Percentiles rank a stretch among this genome's conserved stretches.
These are phyloP conservation scores for Mustelus asterias DNA, from an alignment of 2,113 vertebrate species.

Conservation along the genomic window DNA sequence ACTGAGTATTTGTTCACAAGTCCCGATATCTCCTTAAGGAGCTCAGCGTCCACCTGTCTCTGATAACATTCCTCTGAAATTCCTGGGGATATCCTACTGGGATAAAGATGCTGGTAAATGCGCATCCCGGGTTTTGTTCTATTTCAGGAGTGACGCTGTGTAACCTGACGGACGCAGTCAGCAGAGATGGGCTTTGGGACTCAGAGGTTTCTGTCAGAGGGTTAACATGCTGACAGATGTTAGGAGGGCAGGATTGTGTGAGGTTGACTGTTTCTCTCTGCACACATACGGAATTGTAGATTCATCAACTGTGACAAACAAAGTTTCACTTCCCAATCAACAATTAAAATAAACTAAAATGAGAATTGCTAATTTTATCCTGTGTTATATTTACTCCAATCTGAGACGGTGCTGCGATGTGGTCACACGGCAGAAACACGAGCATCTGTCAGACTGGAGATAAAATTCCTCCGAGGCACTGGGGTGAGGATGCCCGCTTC, in stretches of 20 bases:
- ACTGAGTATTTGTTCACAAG: too few relatives aligned
- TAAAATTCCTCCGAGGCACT: neutral
- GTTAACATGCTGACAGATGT: too few relatives aligned
- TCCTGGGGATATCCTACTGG: too few relatives aligned
- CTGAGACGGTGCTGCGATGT: neutral
- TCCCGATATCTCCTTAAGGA: too few relatives aligned
- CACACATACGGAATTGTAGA: neutral
- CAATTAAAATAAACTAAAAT: constrained; percentile 6
- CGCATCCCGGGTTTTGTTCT: too few relatives aligned
- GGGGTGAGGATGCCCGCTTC: neutral
- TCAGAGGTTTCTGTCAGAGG: neutral
- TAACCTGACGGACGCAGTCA: neutral
- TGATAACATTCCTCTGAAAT: too few relatives aligned
- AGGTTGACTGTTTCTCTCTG: neutral
- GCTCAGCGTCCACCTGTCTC: too few relatives aligned
- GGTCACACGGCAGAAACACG: neutral
- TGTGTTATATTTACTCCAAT: neutral
- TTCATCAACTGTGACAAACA: constrained; percentile 13
- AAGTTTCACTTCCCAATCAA: constrained; percentile 38
- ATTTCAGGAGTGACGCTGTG: neutral
- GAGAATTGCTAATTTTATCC: constrained; percentile 37
- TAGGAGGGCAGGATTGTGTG: neutral
- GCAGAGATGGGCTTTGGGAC: neutral
- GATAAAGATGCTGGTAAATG: too few relatives aligned
- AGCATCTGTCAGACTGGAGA: neutral